Conservation (phyloP, 2,888 invertebrate species). For the Alsophila aescularia region DNA sequence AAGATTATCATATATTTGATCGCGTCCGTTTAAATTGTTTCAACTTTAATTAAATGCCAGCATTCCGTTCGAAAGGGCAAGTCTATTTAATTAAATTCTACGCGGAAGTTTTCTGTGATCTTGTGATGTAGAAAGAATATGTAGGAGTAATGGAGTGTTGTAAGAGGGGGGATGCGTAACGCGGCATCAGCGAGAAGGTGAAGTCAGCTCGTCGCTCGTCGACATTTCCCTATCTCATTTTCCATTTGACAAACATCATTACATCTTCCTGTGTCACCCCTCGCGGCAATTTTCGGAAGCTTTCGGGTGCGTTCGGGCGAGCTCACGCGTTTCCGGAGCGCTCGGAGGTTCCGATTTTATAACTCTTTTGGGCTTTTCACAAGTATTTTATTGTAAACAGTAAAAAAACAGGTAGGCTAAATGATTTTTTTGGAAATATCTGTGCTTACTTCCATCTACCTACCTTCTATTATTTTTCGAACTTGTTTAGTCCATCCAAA, state of each 20-base stretch:
- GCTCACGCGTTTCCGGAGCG: slow-evolving; percentile 58
- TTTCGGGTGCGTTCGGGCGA: slow-evolving; percentile 64
- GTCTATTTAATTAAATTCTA: slow-evolving; percentile 54
- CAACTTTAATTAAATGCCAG: slow-evolving; percentile 74
- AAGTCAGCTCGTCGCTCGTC: slow-evolving; percentile 70
- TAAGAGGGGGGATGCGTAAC: slow-evolving; percentile 11
- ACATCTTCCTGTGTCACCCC: slow-evolving; percentile 76
- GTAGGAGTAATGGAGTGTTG: slow-evolving; percentile 24
- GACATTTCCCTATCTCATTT: slow-evolving; percentile 84
- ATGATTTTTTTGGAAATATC: no score
- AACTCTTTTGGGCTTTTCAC: no score
- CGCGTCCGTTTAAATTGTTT: slow-evolving; percentile 55
- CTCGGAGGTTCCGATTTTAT: slow-evolving; percentile 50
- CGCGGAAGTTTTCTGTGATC: slow-evolving; percentile 37
- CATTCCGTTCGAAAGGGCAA: slow-evolving; percentile 68
- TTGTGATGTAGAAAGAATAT: slow-evolving; percentile 15
- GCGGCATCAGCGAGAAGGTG: slow-evolving; percentile 70
- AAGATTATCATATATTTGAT: slow-evolving; percentile 47
- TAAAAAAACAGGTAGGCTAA: no score
- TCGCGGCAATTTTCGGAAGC: slow-evolving; percentile 67
- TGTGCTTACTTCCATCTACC: no score
- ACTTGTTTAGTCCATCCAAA: no score
- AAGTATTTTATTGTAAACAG: no score
- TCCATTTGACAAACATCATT: slow-evolving; percentile 85
- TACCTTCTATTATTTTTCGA: no score